Percentiles rank a stretch among this genome's conserved stretches.
Evolutionary conservation across 2,113 vertebrate genomes (phyloP).

Genomic region (Elanoides forficatus): DNA sequence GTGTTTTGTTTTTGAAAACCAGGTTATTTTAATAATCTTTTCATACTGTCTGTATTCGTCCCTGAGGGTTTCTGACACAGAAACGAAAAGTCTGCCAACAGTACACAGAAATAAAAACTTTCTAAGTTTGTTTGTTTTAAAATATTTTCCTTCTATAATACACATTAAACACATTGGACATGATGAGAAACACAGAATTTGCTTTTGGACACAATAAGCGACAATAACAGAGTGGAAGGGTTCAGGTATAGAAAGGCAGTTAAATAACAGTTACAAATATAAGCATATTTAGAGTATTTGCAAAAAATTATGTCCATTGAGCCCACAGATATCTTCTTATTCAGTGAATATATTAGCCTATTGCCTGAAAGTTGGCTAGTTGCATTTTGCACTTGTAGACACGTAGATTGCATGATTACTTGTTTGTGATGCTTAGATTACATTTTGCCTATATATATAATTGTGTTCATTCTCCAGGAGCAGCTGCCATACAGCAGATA

Average conservation of each 20-base stretch:
- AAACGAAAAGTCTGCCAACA: background rate
- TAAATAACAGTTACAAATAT: background rate
- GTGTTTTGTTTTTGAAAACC: constrained; percentile 1
- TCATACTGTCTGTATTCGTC: background rate
- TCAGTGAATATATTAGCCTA: rapidly evolving
- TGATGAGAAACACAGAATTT: background rate
- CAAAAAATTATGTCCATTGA: rapidly evolving
- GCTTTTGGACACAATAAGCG: background rate
- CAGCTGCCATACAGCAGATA: background rate
- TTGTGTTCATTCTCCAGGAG: rapidly evolving
- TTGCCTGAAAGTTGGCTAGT: background rate
- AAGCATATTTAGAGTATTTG: background rate
- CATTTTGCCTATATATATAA: rapidly evolving
- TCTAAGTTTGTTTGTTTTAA: background rate
- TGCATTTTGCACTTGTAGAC: background rate
- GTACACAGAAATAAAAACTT: background rate
- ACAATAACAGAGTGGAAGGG: background rate
- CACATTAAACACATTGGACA: background rate
- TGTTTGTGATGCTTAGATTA: background rate
- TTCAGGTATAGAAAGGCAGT: background rate
- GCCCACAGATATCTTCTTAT: rapidly evolving
- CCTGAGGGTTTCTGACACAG: background rate
- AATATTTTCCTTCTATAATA: background rate
- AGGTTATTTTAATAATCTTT: background rate
- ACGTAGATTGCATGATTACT: rapidly evolving